Percentiles rank a stretch among this genome's conserved stretches.
phyloP scores from a whole-genome alignment of 2,113 vertebrate species.

The Picathartes gymnocephalus region DNA sequence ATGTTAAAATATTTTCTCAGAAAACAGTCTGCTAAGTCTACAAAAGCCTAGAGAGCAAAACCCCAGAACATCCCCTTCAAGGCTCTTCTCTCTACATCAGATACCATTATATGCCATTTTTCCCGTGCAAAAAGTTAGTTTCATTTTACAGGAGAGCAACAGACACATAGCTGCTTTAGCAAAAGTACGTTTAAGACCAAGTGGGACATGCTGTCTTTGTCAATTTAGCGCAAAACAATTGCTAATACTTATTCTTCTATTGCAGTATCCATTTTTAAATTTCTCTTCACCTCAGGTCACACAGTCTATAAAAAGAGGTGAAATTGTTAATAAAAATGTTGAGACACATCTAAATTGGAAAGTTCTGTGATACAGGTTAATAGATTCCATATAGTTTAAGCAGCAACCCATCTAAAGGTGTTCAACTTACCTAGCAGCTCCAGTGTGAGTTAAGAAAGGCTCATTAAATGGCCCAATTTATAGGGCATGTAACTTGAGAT shows the following conservation, averaged over 20 bases:
- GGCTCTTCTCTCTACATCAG: neutral
- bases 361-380: neutral
- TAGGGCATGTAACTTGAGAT: constrained; percentile 4
- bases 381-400: neutral
- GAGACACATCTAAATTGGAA: neutral
- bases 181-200: neutral
- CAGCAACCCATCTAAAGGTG: neutral
- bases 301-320: neutral
- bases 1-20: neutral
- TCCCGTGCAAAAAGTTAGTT: neutral
- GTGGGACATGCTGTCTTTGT: neutral
- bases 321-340: neutral
- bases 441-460: neutral
- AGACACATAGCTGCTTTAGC: neutral
- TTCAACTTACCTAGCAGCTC: neutral
- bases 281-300: neutral
- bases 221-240: neutral
- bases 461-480: neutral
- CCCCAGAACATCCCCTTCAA: neutral
- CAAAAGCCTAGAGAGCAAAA: neutral
- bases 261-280: neutral
- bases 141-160: neutral
- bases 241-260: neutral
- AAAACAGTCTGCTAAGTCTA: neutral
- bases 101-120: neutral